Evolutionary conservation across 2,888 invertebrate species (phyloP).

Genomic region (Linyphia triangularis): DNA sequence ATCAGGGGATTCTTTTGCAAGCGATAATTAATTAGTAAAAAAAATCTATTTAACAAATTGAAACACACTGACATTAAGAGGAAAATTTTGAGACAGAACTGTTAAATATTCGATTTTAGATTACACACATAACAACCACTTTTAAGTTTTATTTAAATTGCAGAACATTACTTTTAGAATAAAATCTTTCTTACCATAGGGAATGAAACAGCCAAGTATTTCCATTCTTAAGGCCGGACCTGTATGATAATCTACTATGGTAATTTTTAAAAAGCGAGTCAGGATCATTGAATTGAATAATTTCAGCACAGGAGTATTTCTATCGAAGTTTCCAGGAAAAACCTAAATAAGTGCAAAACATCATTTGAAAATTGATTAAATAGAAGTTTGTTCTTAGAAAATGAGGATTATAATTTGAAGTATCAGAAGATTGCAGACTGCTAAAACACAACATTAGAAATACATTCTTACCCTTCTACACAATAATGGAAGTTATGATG

Average conservation of each 20-base stretch:
- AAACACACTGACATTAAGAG: no score
- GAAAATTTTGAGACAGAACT: no score
- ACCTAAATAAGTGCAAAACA: constrained; percentile 76
- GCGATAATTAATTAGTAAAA: no score
- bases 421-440: not conserved
- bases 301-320: constrained; percentile 77
- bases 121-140: no score
- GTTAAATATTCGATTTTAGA: no score
- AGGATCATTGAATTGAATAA: constrained; percentile 78
- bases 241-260: constrained; percentile 78
- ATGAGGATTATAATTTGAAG: not conserved
- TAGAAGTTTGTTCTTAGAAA: no score
- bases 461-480: not conserved
- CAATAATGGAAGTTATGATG: not conserved
- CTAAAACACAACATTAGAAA: not conserved
- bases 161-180: no score
- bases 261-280: constrained; percentile 78
- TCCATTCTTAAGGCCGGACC: constrained; percentile 78
- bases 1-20: no score
- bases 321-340: constrained; percentile 79
- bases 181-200: constrained; percentile 69
- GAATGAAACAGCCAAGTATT: constrained; percentile 78
- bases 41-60: no score
- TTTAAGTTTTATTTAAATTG: no score
- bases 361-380: not conserved